Percentiles rank a stretch among this genome's conserved stretches.
Evolutionary conservation across 2,888 invertebrate genomes (phyloP).

Genomic region (Hedychridium roseum): DNA sequence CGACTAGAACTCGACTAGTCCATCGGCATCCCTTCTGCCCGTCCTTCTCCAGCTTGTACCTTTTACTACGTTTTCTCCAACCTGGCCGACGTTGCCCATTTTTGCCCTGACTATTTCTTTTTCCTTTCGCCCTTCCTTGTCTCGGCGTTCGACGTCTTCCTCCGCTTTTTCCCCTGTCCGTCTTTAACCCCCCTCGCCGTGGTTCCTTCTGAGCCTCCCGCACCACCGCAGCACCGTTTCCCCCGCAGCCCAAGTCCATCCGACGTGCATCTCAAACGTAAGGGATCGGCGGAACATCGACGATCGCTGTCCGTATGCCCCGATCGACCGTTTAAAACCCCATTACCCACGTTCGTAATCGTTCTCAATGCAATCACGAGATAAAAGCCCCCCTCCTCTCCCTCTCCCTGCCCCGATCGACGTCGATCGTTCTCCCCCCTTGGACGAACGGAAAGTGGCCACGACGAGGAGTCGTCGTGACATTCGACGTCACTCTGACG

Average conservation of each 20-base stretch:
- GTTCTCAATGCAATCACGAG: conserved; percentile 31
- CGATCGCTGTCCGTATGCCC: conserved; percentile 32
- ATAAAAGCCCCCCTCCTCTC: conserved; percentile 12
- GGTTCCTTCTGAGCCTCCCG: conserved; percentile 11
- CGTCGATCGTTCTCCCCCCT: conserved; percentile 12
- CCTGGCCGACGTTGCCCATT: background rate
- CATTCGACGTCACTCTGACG: conserved; percentile 7
- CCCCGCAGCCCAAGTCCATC: no score
- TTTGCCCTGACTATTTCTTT: background rate
- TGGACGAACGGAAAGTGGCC: conserved; percentile 23
- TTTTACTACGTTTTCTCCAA: background rate
- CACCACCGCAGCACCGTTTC: conserved; percentile 31
- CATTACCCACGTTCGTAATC: conserved; percentile 40
- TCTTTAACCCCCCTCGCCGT: background rate
- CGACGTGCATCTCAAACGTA: conserved; percentile 18
- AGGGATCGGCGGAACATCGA: conserved; percentile 10
- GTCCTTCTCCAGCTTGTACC: no score
- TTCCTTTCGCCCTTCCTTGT: background rate
- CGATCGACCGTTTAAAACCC: conserved; percentile 44
- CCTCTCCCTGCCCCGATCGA: no score
- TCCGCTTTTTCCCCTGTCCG: background rate
- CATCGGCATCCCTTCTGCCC: no score
- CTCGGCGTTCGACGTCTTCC: conserved; percentile 2
- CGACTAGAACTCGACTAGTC: no score
- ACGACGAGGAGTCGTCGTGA: conserved; percentile 30